Base-by-base conservation (phyloP, 2,888 invertebrate species). In the Spilarctia lutea region DNA sequence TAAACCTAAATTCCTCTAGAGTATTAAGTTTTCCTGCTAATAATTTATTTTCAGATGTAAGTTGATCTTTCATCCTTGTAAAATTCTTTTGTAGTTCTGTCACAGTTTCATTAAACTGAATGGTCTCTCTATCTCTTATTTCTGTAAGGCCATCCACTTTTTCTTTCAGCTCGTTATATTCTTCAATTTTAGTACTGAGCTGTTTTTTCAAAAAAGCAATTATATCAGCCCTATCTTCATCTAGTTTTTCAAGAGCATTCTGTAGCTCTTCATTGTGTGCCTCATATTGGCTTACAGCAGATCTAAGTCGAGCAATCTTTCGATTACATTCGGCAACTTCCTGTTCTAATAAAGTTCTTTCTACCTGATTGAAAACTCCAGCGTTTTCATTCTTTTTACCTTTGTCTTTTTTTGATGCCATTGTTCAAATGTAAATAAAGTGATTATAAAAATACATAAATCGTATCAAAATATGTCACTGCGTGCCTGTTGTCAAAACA, bases 41-140 rank as follows among this genome's bases (percentile, higher is more conserved):
- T 20, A 99, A 94, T 94, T 98, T 98, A 74, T 98, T 98, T 96
- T 99, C 99, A 1, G 98, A 98, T 3, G 97, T 98, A 10, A 99
- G 94, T 87, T 98, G 98, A 86, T 98, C 98, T 85, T 98, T 97
- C 97, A 97, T 98, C 39, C 96, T 96, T 68, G 96, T 97, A 86
- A 97, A 98, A 90, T 98, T 97, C 83, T 96, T 96, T 90, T 98
- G 96, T 90, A 98, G 93, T 87, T 97, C 96, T 24, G 93, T 91
- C 39, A 98, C 96, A 82, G 97, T 97, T 81, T 96, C 96, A 82
- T 97, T 96, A 84, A 96, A 97, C 69, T 96, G 94, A 42, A 96
- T 94, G 24, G 96, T 97, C 92, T 98, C 98, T 33, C 96, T 96
- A 84, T 97, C 97, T 76, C 97, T 96, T 0, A 96, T 94, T 86